Base-by-base conservation (phyloP, 2,797 vertebrate genomes). In the Tamandua tetradactyla region DNA sequence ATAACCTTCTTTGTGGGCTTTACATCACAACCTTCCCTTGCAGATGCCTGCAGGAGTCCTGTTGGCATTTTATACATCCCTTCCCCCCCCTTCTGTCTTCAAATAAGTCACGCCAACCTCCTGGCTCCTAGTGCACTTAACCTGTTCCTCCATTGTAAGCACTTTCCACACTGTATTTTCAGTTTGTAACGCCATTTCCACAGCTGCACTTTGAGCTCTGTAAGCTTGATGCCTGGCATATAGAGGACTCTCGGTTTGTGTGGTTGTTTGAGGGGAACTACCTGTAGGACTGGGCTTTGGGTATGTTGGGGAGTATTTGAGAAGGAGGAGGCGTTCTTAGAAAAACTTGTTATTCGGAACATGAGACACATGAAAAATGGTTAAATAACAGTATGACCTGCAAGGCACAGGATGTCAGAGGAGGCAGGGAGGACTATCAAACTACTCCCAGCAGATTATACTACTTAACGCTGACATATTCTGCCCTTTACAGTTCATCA, bases 321-420 rank as follows among this genome's bases (percentile, higher is more conserved):
- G 76, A 69, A 78, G 55, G 47, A 89, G n/a, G 61, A 59, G 8
- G 13, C 13, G 9, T 87, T 92, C 13, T 66, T 23, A 8, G 76
- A 59, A 32, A 94, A 49, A 84, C 35, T 93, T 72, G 52, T 44
- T 27, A 86, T 68, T 59, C 82, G 82, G 79, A 55, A 68, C 7
- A 23, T 1, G 30, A 44, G 44, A 87, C 27, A 87, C 15, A 1
- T 44, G 49, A 30, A 84, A 78, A 89, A 32, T 84, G 27, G 37
- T 78, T 78, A 66, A 79, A 49, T 42, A n/a, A 37, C 18, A 62
- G 15, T 79, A 69, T 13, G 75, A 72, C 89, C 32, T 62, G 75
- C 40, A 35, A 89, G 71, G 59, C 44, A 59, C 37, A 74, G 59
- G 47, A 7, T 92, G 13, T 76, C 40, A 59, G 81, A 61, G 47